These are phyloP conservation scores for Malthinus flaveolus DNA, from an alignment of 2,888 invertebrate genomes.

Conservation along the genomic window DNA sequence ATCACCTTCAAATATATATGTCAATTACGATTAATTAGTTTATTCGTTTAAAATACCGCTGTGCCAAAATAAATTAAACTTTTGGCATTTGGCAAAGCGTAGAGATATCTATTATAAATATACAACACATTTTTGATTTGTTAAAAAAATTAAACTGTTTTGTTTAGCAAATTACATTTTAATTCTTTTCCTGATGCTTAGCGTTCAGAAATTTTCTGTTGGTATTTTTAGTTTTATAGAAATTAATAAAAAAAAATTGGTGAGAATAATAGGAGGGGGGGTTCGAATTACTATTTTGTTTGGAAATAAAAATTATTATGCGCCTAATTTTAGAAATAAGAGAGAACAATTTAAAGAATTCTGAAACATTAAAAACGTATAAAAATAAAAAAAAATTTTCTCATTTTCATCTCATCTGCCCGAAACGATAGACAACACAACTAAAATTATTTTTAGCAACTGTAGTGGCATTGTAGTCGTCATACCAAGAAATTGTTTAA, in stretches of 20 bases:
- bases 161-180: conserved; percentile 6
- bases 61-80: conserved; percentile 14
- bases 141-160: conserved; percentile 7
- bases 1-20: neutral
- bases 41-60: conserved; percentile 8
- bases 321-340: too few relatives aligned
- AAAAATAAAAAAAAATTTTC: conserved; percentile 27
- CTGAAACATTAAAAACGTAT: conserved; percentile 30
- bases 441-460: conserved; percentile 31
- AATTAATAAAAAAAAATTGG: too few relatives aligned
- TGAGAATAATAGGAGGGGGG: too few relatives aligned
- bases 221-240: too few relatives aligned
- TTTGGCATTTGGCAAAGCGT: conserved; percentile 18
- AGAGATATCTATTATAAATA: conserved; percentile 12
- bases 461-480: conserved; percentile 28
- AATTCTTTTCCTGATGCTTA: neutral
- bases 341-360: conserved; percentile 23
- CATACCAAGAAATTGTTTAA: conserved; percentile 12
- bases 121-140: conserved; percentile 8
- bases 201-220: neutral
- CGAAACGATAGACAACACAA: conserved; percentile 31
- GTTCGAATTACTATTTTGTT: too few relatives aligned
- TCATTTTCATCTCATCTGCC: conserved; percentile 27
- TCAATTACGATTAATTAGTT: neutral
- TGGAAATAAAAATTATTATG: too few relatives aligned